Evolutionary conservation across 2,888 invertebrate genomes (phyloP), one percentile per base, ranked within the genome.

Genomic region (Tineola bisselliella): DNA sequence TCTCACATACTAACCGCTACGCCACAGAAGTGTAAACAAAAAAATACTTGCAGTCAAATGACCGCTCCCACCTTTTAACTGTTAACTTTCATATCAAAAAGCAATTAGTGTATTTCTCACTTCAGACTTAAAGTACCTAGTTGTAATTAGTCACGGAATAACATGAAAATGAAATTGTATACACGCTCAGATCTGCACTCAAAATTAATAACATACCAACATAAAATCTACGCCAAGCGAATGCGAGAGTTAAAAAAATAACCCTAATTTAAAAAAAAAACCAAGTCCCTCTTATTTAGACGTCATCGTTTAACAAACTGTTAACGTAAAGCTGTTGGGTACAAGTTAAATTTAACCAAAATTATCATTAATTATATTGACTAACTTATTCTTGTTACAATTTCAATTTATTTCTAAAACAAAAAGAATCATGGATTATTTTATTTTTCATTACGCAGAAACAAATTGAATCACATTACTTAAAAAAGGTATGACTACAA

Each of bases 361-460:
- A 70, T 70, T 69, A 69, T 25, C 66, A 67, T 69, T 69, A 69
- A 70, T 71, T 68, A 67, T 59, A 13, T 15, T 33, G 3, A 5
- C 3, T 5, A 25, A 1, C 48, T 15, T 17, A 48, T 48, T 48
- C 48, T 48, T 48, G 48, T n/a, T 48, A 17, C 6, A 38, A 38
- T 31, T 31, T 31, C n/a, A n/a, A n/a, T n/a, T n/a, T n/a, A n/a
- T n/a, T n/a, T n/a, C n/a, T n/a, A n/a, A n/a, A n/a, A n/a, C n/a
- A n/a, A n/a, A n/a, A n/a, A n/a, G n/a, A n/a, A n/a, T n/a, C n/a
- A n/a, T n/a, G n/a, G n/a, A n/a, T n/a, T n/a, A n/a, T n/a, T n/a
- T n/a, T n/a, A n/a, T n/a, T n/a, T n/a, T n/a, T n/a, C n/a, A n/a
- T n/a, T n/a, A n/a, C n/a, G n/a, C n/a, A n/a, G n/a, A n/a, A n/a